These are phyloP conservation scores for Podargus strigoides DNA, from an alignment of 2,797 vertebrate species.

Conservation along the genomic window DNA sequence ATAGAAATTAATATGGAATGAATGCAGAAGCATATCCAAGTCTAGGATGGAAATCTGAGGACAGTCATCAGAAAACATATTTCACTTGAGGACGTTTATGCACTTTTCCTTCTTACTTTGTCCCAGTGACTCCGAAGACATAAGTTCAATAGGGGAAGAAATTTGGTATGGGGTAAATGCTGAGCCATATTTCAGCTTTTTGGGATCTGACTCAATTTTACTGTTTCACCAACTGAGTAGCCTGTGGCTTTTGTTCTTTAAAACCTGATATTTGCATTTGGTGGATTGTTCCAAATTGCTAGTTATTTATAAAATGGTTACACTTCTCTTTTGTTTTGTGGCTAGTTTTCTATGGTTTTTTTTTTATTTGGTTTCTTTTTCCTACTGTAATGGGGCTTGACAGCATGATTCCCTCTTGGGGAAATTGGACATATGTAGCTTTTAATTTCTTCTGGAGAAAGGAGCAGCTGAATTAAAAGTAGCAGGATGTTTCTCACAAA, in stretches of 20 bases:
- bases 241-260: background rate
- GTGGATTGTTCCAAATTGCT: background rate
- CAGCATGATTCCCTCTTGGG: slow-evolving; percentile 9
- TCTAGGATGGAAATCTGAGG: background rate
- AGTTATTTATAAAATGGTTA: background rate
- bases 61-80: background rate
- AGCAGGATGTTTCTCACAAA: slow-evolving; percentile 31
- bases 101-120: background rate
- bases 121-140: background rate
- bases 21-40: background rate
- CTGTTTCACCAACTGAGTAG: background rate
- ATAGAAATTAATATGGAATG: background rate
- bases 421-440: slow-evolving; percentile 43
- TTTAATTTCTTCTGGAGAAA: slow-evolving; percentile 49
- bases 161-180: fast-evolving
- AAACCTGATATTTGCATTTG: background rate
- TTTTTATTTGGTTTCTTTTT: background rate
- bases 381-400: background rate
- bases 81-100: background rate
- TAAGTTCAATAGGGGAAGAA: background rate
- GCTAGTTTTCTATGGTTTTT: background rate
- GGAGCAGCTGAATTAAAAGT: slow-evolving; percentile 45
- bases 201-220: background rate
- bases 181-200: background rate
- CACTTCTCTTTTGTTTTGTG: background rate